Evolutionary conservation across 2,888 invertebrate genomes (phyloP), one percentile per base, ranked within the genome.

Genomic region (Punctoribates punctum): DNA sequence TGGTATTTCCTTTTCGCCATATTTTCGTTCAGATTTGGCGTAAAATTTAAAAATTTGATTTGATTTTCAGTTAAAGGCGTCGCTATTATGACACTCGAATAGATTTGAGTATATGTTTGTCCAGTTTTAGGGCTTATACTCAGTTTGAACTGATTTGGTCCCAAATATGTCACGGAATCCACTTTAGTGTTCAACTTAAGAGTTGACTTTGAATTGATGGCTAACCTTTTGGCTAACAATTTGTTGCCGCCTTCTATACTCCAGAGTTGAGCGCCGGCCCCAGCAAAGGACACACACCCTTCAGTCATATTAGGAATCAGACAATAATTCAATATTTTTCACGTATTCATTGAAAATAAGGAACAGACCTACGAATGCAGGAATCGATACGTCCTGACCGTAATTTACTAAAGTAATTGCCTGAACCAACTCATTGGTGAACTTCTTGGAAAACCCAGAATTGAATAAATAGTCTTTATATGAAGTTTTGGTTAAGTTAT

Each of bases 211-310:
- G 87, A 84, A 20, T 81, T 79, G 75, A 84, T 81, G 9, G 85
- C 75, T 17, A 86, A 82, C 73, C 81, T 80, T 79, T 83, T 82
- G 5, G 85, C 77, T 13, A 88, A 84, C 79, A 83, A 81, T 80
- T 85, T 84, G 81, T 89, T 89, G 67, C 89, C 89, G 65, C 87
- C 88, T 79, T 86, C 83, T 6, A 89, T 86, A 27, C 87, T 83
- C 88, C 88, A 89, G 57, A 89, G 82, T 20, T 84, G 84, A 34
- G 83, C 82, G 34, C 84, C 85, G 17, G 86, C 85, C 15, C 88
- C 89, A 74, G 88, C 88, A 75, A 88, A 79, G 1, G 88, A 86
- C 0, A 87, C 84, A 62, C 62, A 42, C 4, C 70, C 70, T 38
- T 65, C n/a, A 23, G 5, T n/a, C 11, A 70, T 20, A 42, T 13